phyloP scores from a whole-genome alignment of 2,888 invertebrate genomes.

The Rhamnusium bicolor region DNA sequence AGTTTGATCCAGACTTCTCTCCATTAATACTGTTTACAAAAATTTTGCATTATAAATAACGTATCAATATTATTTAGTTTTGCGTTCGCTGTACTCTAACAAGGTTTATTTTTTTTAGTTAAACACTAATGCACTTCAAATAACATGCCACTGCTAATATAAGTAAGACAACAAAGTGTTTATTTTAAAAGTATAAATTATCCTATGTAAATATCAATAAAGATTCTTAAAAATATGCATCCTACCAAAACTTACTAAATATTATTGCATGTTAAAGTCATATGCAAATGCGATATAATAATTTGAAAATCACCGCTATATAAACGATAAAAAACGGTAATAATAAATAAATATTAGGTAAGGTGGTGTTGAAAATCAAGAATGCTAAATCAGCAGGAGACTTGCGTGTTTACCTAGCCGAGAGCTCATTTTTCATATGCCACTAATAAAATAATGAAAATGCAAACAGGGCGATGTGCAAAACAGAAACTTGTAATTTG shows the following conservation, averaged over 20 bases:
- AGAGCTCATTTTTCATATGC: conserved; percentile 1
- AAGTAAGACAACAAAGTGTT: conserved; percentile 5
- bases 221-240: conserved; percentile 12
- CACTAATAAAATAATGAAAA: conserved; percentile 15
- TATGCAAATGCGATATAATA: background rate
- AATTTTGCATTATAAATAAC: too few species aligned
- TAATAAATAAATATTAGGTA: conserved; percentile 10
- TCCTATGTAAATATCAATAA: conserved; percentile 6
- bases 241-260: background rate
- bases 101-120: background rate
- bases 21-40: too few species aligned
- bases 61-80: too few species aligned
- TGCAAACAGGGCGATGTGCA: background rate
- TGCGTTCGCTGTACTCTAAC: background rate
- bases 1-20: too few species aligned
- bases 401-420: conserved; percentile 17
- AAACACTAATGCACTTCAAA: conserved; percentile 5
- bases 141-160: background rate
- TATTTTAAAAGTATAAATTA: background rate
- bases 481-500: background rate
- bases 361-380: conserved; percentile 12
- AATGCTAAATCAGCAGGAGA: conserved; percentile 1
- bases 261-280: background rate
- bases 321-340: conserved; percentile 13
- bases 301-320: conserved; percentile 1